A percentile compares a stretch with the other conserved stretches of the same genome.
phyloP scores from a whole-genome alignment of 1,140 invertebrate species.

The Drosophila burlai region DNA sequence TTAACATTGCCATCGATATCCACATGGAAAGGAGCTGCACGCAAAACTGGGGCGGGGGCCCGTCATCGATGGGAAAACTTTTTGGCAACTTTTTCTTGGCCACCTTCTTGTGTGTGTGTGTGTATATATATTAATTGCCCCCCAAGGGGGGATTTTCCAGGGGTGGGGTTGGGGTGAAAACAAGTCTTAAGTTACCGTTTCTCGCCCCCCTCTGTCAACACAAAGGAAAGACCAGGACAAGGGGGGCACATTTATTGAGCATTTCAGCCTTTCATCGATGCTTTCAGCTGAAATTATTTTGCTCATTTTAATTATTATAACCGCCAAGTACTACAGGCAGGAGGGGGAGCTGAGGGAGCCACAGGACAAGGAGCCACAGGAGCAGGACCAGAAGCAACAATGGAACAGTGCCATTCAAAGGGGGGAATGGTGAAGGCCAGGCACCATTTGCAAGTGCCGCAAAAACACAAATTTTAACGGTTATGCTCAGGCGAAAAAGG shows the following conservation, averaged over 20 bases:
- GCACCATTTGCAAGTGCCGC: constrained; percentile 36
- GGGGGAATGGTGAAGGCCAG: neutral
- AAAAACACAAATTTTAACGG: constrained; percentile 77
- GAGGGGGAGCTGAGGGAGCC: neutral
- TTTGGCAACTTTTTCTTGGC: constrained; percentile 67
- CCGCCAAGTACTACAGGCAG: constrained; percentile 64
- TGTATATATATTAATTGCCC: constrained; percentile 72
- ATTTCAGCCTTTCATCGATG: constrained; percentile 83
- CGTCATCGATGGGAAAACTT: constrained; percentile 78
- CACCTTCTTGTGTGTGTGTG: constrained; percentile 46
- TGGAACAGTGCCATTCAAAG: constrained; percentile 37
- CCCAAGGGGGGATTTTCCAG: constrained; percentile 40
- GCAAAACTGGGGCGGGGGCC: neutral
- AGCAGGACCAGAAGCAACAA: constrained; percentile 19
- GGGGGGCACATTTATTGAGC: constrained; percentile 69
- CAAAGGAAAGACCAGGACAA: neutral
- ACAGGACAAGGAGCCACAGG: neutral
- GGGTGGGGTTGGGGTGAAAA: constrained; percentile 15
- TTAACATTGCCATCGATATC: constrained; percentile 68
- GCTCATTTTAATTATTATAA: constrained; percentile 84
- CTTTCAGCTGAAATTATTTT: constrained; percentile 80
- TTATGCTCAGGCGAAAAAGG: constrained; percentile 53
- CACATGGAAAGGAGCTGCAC: constrained; percentile 53
- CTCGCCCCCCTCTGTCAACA: constrained; percentile 26
- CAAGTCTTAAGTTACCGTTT: constrained; percentile 62